phyloP scores from a whole-genome alignment of 1,140 invertebrate species.

The Drosophila cardini region DNA sequence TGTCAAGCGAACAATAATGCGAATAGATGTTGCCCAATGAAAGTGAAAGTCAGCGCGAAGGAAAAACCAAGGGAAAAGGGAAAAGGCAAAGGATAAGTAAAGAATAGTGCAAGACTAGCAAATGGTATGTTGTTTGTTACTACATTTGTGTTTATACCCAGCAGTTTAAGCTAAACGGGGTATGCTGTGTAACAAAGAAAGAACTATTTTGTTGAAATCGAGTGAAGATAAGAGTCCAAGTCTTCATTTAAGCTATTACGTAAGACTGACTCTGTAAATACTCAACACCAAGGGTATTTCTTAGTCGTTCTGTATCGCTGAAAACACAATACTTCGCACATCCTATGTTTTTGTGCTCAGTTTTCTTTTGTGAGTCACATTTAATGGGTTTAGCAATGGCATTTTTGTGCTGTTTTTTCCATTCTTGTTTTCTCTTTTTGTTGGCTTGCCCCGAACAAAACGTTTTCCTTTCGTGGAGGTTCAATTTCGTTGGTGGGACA shows the following conservation, averaged over 20 bases:
- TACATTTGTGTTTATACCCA: constrained; percentile 10
- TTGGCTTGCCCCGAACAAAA: constrained; percentile 45
- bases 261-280: not conserved
- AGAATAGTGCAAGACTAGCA: constrained; percentile 40
- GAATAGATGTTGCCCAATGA: constrained; percentile 8
- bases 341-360: constrained; percentile 18
- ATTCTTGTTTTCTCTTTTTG: constrained; percentile 26
- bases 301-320: not conserved
- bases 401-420: constrained; percentile 10
- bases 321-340: not conserved
- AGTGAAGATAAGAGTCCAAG: no score
- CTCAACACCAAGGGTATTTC: constrained; percentile 21
- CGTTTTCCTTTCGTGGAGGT: constrained; percentile 41
- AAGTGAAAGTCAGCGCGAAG: constrained; percentile 70
- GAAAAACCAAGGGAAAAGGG: not conserved
- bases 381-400: constrained; percentile 69
- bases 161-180: not conserved
- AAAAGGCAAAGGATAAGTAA: constrained; percentile 11
- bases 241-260: no score
- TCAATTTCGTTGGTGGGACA: constrained; percentile 44
- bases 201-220: no score
- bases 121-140: constrained; percentile 36
- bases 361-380: constrained; percentile 57
- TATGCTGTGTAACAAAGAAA: not conserved
- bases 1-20: constrained; percentile 29